Conservation (phyloP, 2,113 vertebrate species). For the Tetraodon nigroviridis region DNA sequence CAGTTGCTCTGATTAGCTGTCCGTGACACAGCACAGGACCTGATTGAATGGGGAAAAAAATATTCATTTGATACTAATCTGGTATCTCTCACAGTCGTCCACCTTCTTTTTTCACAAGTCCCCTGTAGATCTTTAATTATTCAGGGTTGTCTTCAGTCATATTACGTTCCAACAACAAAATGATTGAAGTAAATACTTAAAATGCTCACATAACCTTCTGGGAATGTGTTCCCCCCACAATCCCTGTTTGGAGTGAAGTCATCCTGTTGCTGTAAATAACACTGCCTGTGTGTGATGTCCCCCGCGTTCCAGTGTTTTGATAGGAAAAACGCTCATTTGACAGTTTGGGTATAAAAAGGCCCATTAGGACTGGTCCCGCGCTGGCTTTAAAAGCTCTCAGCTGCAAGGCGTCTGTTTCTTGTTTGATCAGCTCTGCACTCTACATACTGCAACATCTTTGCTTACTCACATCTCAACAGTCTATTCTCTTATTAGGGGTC, state of each 20-base stretch:
- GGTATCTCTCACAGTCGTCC: constrained; percentile 30
- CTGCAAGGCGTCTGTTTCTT: constrained; percentile 43
- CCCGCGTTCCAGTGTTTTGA: constrained; percentile 51
- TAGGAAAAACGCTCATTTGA: constrained; percentile 49
- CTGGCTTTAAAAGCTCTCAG: constrained; percentile 34
- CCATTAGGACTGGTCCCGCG: constrained; percentile 36
- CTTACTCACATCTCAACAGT: constrained; percentile 54
- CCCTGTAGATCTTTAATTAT: constrained; percentile 31
- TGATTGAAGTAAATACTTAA: constrained; percentile 13
- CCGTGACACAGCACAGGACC: constrained; percentile 44
- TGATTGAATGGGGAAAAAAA: constrained; percentile 23
- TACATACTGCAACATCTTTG: constrained; percentile 50
- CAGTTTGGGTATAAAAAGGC: constrained; percentile 49
- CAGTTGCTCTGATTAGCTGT: constrained; percentile 39
- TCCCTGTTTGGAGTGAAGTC: constrained; percentile 44
- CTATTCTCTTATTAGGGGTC: constrained; percentile 49
- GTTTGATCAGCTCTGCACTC: constrained; percentile 43
- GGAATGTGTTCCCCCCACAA: constrained; percentile 39
- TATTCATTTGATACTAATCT: constrained; percentile 36
- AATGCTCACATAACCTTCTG: constrained; percentile 32
- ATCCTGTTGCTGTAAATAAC: constrained; percentile 51
- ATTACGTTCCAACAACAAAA: constrained; percentile 31
- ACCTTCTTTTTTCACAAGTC: constrained; percentile 3
- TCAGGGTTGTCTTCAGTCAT: constrained; percentile 6
- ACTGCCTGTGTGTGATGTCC: constrained; percentile 29